Percentiles rank a stretch among this genome's conserved stretches.
These are phyloP conservation scores for Circaetus cinerascens DNA, from an alignment of 2,113 vertebrate genomes.

Conservation along the genomic window DNA sequence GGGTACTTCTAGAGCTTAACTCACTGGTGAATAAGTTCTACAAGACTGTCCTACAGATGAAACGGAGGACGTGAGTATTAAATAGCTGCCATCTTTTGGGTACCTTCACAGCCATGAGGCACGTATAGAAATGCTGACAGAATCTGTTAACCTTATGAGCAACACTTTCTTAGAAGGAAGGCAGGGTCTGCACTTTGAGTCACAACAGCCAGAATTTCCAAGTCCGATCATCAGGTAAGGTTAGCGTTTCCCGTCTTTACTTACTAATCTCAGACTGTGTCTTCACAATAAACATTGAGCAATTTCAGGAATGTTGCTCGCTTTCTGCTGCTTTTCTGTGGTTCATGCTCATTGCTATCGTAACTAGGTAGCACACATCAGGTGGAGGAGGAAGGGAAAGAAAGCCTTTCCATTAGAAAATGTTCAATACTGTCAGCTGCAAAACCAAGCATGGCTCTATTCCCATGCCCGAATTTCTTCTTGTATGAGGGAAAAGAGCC, in stretches of 20 bases:
- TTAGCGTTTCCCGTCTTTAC: neutral
- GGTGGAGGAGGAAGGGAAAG: neutral
- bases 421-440: neutral
- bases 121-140: rapidly evolving
- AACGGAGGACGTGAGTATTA: neutral
- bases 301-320: neutral
- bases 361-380: neutral
- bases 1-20: neutral
- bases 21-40: neutral
- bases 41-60: neutral
- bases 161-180: neutral
- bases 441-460: neutral
- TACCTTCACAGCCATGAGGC: neutral
- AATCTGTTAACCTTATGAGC: neutral
- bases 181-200: neutral
- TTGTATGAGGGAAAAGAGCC: neutral
- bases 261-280: neutral
- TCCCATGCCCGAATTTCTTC: neutral
- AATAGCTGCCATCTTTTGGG: neutral
- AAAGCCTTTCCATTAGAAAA: neutral
- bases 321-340: neutral
- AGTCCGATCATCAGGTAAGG: neutral
- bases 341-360: neutral
- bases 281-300: neutral
- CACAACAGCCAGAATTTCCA: neutral